Base-by-base conservation (phyloP, 2,113 vertebrate genomes). In the Sclerurus mexicanus region DNA sequence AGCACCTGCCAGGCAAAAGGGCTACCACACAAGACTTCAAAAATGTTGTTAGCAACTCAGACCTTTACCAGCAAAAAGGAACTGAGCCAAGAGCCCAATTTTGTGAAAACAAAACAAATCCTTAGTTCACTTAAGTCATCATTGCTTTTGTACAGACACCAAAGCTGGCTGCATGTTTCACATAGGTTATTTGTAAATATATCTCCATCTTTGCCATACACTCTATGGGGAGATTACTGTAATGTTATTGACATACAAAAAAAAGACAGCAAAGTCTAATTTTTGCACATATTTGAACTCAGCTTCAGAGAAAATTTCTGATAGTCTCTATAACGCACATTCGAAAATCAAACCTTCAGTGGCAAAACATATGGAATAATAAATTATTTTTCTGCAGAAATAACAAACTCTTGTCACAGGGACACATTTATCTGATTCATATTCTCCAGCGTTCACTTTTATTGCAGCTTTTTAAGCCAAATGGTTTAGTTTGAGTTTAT, bases 331-430 rank as follows among this genome's bases (percentile, higher is more conserved):
- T 95, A 90, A 75, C 0, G 0, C 79, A 58, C 87, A 64, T 82
- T 94, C 94, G 95, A 44, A 78, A 82, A 85, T 47, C 84, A 91
- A 85, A 80, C 49, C 42, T 95, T 95, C 86, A 78, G 85, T 89
- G 91, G 68, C 59, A 94, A 97, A 95, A 78, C 94, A 88, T 58
- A 94, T 63, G 42, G 69, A 95, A 96, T 93, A 96, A 95, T 87
- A 95, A 95, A 80, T 93, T 95, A 58, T 95, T 95, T 95, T 93
- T 93, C 85, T 56, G 80, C 28, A 83, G 79, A 88, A 95, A 90
- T 97, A 97, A 90, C 81, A 95, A 97, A 83, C 91, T 87, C 67
- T 97, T 96, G 92, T 97, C 93, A 95, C 88, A 95, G 47, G 82
- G 82, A 93, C 92, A 96, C 76, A 90, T 94, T 95, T 95, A 94